Conservation (phyloP, 1,140 invertebrate species). For the Paracyclopina nana region DNA sequence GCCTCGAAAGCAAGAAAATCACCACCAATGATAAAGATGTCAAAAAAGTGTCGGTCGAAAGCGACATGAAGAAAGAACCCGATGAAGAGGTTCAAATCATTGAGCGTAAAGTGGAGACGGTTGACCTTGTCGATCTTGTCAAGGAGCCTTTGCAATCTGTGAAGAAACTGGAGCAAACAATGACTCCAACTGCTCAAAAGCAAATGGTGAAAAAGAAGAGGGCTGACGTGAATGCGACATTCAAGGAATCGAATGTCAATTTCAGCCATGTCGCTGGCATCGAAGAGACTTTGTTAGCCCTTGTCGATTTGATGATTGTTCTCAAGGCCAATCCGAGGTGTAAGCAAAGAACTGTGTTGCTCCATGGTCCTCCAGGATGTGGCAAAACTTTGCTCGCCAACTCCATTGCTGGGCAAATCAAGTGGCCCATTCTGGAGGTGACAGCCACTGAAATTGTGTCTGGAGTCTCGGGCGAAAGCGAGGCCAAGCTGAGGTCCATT, state of each 20-base stretch:
- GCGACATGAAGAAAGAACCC: too few relatives aligned
- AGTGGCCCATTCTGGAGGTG: constrained; percentile 27
- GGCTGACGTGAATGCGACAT: not conserved
- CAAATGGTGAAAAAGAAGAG: not conserved
- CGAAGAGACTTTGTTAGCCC: not conserved
- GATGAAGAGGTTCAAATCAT: too few relatives aligned
- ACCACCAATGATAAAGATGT: too few relatives aligned
- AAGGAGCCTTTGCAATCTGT: too few relatives aligned
- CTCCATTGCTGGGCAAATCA: constrained; percentile 69
- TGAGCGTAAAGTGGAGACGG: too few relatives aligned
- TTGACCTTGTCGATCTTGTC: too few relatives aligned
- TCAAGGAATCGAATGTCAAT: not conserved
- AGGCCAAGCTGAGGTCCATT: constrained; percentile 68
- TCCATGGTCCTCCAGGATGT: constrained; percentile 63
- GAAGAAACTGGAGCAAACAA: not conserved
- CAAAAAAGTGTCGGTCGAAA: too few relatives aligned
- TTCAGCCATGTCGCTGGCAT: constrained; percentile 11
- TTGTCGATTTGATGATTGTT: not conserved
- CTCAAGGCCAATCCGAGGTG: constrained; percentile 4
- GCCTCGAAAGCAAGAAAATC: too few relatives aligned
- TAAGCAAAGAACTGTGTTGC: not conserved
- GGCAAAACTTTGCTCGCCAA: constrained; percentile 77
- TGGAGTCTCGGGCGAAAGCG: constrained; percentile 88
- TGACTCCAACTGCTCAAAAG: not conserved
- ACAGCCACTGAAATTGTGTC: constrained; percentile 74